Conservation (phyloP, 2,888 invertebrate genomes). For the Hydroisotoma schaefferi region DNA sequence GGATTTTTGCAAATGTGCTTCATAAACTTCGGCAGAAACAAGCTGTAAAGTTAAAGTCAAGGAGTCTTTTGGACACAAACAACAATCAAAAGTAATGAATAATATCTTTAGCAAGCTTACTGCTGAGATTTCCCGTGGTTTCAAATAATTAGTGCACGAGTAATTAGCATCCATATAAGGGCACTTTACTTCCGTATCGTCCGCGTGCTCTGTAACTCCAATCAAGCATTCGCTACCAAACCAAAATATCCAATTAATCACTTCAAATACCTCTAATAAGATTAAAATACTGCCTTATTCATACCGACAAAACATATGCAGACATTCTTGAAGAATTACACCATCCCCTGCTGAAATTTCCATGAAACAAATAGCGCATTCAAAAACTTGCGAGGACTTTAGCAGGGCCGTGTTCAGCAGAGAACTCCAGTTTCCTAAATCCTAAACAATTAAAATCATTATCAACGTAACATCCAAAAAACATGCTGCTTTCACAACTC, state of each 20-base stretch:
- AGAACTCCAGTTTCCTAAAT: not conserved
- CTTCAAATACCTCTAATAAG: not conserved
- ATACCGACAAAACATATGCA: constrained; percentile 78
- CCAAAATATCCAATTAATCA: constrained; percentile 12
- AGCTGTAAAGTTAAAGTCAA: constrained; percentile 56
- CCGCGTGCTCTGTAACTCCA: constrained; percentile 68
- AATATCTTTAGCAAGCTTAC: constrained; percentile 53
- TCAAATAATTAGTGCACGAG: constrained; percentile 69
- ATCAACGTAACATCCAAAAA: not conserved
- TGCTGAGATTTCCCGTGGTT: constrained; percentile 77
- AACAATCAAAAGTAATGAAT: not conserved
- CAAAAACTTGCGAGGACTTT: constrained; percentile 67
- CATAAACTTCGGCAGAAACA: constrained; percentile 67
- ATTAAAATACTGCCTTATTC: constrained; percentile 19
- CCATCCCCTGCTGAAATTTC: constrained; percentile 65
- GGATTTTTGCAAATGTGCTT: constrained; percentile 73
- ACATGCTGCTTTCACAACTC: not conserved
- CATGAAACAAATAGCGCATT: constrained; percentile 78
- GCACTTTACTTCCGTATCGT: constrained; percentile 74
- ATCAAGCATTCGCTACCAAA: constrained; percentile 61
- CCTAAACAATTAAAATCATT: not conserved
- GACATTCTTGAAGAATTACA: constrained; percentile 75
- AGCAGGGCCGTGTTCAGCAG: constrained; percentile 70
- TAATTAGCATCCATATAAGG: constrained; percentile 72
- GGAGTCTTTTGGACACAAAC: not conserved